Evolutionary conservation across 2,797 vertebrate genomes (phyloP).

Genomic region (Sebastes matsubarae): DNA sequence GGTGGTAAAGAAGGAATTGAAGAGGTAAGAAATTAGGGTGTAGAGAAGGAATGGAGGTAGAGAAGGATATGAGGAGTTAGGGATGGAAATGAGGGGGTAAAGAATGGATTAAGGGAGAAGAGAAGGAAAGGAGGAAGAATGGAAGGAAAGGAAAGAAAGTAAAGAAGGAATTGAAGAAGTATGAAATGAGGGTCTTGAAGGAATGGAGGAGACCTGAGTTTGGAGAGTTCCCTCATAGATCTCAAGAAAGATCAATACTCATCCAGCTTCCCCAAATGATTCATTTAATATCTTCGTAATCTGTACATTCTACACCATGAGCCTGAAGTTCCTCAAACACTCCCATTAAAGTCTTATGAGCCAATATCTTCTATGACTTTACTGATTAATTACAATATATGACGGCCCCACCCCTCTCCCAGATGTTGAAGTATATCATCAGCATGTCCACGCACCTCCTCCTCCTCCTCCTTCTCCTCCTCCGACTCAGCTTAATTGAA

Average conservation of each 20-base stretch:
- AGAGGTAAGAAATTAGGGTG: not conserved
- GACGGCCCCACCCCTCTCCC: constrained; percentile 20
- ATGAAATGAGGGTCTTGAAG: not conserved
- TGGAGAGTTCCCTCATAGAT: not conserved
- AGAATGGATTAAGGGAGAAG: not conserved
- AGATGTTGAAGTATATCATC: constrained; percentile 33
- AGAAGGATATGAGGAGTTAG: not conserved
- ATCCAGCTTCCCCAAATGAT: not conserved
- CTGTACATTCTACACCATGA: not conserved
- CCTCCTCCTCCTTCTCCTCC: no score
- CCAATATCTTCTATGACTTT: not conserved
- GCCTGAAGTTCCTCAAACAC: not conserved
- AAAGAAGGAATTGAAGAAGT: not conserved
- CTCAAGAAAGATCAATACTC: not conserved
- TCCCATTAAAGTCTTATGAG: not conserved
- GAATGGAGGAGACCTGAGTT: not conserved
- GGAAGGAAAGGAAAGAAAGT: not conserved
- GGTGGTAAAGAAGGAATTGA: not conserved
- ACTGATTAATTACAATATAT: constrained; percentile 18
- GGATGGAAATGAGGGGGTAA: not conserved
- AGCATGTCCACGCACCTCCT: constrained; percentile 2
- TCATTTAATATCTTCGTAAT: constrained; percentile 5
- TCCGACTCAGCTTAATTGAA: constrained; percentile 43
- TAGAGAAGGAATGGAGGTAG: not conserved
- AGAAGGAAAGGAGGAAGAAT: no score